Percentiles rank a stretch among this genome's conserved stretches.
Evolutionary conservation across 2,888 invertebrate species (phyloP).

Genomic region (Drosophila fulvimacula): DNA sequence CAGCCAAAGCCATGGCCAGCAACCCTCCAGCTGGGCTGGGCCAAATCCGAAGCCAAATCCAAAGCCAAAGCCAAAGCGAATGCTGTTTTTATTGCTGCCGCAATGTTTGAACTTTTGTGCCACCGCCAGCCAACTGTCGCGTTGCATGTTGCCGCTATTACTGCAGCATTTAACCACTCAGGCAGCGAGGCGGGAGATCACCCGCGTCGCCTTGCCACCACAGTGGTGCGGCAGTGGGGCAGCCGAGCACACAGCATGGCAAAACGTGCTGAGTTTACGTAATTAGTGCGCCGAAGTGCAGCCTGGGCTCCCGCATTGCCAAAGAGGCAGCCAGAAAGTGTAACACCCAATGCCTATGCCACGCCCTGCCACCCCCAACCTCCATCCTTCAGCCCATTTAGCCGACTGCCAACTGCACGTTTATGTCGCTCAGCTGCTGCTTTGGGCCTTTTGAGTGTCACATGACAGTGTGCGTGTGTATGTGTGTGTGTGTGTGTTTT

Average conservation of each 20-base stretch:
- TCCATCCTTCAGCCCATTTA: constrained; percentile 11
- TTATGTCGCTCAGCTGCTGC: constrained; percentile 55
- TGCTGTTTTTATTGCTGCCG: constrained; percentile 80
- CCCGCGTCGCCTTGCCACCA: constrained; percentile 13
- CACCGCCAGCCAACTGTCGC: constrained; percentile 60
- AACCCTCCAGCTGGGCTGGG: constrained; percentile 21
- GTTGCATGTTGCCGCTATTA: constrained; percentile 80
- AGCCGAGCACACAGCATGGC: constrained; percentile 62
- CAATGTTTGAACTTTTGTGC: constrained; percentile 77
- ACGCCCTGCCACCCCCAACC: not conserved
- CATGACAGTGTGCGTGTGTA: constrained; percentile 51
- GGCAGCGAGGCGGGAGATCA: constrained; percentile 44
- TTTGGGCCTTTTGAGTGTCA: constrained; percentile 72
- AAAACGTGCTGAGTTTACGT: constrained; percentile 80
- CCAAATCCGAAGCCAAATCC: constrained; percentile 26
- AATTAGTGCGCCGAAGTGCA: constrained; percentile 79
- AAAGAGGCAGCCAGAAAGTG: constrained; percentile 37
- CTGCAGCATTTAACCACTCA: constrained; percentile 79
- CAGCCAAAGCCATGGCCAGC: constrained; percentile 41
- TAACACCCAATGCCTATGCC: constrained; percentile 7
- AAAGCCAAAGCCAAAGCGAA: constrained; percentile 52
- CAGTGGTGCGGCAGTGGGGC: constrained; percentile 7
- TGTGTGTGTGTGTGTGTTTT: constrained; percentile 24
- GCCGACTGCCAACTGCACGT: constrained; percentile 57
- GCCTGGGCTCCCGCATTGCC: constrained; percentile 43